A percentile compares a stretch with the other conserved stretches of the same genome.
phyloP scores from a whole-genome alignment of 2,797 vertebrate species.

The Pseudomugil tenellus region DNA sequence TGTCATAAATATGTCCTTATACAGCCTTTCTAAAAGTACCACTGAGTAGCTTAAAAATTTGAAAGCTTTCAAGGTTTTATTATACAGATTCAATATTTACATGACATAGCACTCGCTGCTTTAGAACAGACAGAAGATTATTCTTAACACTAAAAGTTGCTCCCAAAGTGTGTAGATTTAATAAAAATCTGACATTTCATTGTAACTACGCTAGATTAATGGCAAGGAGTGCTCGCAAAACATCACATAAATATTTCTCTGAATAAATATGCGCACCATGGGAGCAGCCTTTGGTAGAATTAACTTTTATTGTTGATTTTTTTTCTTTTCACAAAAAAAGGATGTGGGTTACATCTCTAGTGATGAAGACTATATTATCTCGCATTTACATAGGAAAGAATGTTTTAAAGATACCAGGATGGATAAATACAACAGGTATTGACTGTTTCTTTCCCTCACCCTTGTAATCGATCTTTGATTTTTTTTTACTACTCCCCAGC shows the following conservation, averaged over 20 bases:
- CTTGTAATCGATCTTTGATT: neutral
- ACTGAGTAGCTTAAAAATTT: slow-evolving; percentile 1
- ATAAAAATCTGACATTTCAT: slow-evolving; percentile 32
- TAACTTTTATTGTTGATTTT: slow-evolving; percentile 30
- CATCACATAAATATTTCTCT: slow-evolving; percentile 37
- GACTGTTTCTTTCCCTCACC: neutral
- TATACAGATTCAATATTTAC: slow-evolving; percentile 38
- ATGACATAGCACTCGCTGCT: slow-evolving; percentile 36
- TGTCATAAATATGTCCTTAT: slow-evolving; percentile 12
- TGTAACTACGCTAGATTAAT: slow-evolving; percentile 45
- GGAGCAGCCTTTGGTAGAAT: slow-evolving; percentile 45
- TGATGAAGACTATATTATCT: neutral
- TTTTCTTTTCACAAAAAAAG: neutral
- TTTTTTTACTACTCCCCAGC: slow-evolving; percentile 75
- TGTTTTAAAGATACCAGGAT: slow-evolving; percentile 8
- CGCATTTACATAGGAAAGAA: slow-evolving; percentile 11
- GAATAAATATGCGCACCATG: slow-evolving; percentile 45
- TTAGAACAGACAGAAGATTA: slow-evolving; percentile 8
- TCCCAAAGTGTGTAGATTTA: slow-evolving; percentile 37
- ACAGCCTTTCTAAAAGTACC: slow-evolving; percentile 2
- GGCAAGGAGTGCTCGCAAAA: slow-evolving; percentile 39
- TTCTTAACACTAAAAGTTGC: slow-evolving; percentile 34
- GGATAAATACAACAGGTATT: slow-evolving; percentile 11
- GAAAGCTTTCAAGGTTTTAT: slow-evolving; percentile 25
- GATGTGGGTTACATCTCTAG: neutral